Evolutionary conservation across 2,888 invertebrate species (phyloP).

Genomic region (Crepidodera aurea): DNA sequence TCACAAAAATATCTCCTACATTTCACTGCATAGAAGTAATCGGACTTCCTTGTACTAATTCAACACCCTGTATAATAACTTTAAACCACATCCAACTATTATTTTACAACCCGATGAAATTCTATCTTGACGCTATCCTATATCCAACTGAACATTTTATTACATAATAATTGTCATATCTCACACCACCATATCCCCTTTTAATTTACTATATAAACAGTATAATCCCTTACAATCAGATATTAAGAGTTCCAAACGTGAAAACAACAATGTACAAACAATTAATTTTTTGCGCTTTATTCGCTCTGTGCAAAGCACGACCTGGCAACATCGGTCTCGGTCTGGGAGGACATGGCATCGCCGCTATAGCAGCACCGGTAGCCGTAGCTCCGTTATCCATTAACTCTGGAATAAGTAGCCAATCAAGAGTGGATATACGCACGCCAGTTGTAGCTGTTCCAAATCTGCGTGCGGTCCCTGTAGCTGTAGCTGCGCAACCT

Average conservation of each 20-base stretch:
- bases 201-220: background rate
- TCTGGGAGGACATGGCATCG: background rate
- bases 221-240: background rate
- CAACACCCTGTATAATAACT: too few species aligned
- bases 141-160: too few species aligned
- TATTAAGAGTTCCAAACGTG: background rate
- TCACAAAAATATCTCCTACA: too few species aligned
- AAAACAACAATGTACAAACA: slow-evolving; percentile 5
- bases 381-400: slow-evolving; percentile 21
- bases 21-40: too few species aligned
- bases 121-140: too few species aligned
- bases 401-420: slow-evolving; percentile 20
- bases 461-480: slow-evolving; percentile 9
- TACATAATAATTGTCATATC: too few species aligned
- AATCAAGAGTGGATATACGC: slow-evolving; percentile 24
- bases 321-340: slow-evolving; percentile 20
- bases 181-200: too few species aligned
- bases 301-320: slow-evolving; percentile 14
- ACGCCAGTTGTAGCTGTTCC: slow-evolving; percentile 22
- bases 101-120: too few species aligned
- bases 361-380: slow-evolving; percentile 3
- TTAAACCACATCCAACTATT: too few species aligned
- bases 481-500: slow-evolving; percentile 17
- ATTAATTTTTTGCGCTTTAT: slow-evolving; percentile 11
- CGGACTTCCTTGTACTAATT: too few species aligned